Evolutionary conservation across 2,113 vertebrate species (phyloP).

Genomic region (Rhipidura dahli): DNA sequence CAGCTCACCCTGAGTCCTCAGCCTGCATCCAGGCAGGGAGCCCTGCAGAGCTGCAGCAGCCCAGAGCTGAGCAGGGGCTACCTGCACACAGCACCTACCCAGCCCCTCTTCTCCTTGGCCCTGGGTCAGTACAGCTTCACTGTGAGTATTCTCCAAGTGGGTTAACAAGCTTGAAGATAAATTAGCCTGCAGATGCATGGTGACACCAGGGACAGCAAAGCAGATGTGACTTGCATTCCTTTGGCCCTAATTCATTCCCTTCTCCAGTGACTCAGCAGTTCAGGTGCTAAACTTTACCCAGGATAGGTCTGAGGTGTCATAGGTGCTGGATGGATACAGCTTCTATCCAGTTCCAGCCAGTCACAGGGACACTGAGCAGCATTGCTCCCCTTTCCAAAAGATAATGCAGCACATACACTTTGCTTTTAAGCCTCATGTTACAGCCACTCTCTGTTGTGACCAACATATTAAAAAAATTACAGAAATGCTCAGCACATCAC

Average conservation of each 20-base stretch:
- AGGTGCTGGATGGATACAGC: not conserved
- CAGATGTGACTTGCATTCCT: not conserved
- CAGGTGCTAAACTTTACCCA: not conserved
- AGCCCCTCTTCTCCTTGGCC: not conserved
- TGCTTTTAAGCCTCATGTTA: not conserved
- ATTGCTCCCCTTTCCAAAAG: not conserved
- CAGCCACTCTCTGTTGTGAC: not conserved
- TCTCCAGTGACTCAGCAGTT: not conserved
- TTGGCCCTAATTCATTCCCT: not conserved
- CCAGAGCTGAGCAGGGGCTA: not conserved
- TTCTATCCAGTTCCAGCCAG: not conserved
- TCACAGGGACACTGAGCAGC: not conserved
- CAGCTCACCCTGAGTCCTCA: not conserved
- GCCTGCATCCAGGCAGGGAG: not conserved
- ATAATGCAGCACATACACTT: not conserved
- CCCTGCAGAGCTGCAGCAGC: not conserved
- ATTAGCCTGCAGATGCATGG: not conserved
- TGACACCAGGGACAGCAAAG: not conserved
- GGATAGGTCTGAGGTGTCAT: not conserved
- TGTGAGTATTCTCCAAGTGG: not conserved
- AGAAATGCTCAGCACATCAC: not conserved
- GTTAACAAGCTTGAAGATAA: conserved; percentile 3
- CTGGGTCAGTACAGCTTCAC: not conserved
- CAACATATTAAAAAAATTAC: not conserved
- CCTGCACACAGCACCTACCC: not conserved